These are phyloP conservation scores for Griposia aprilina DNA, from an alignment of 2,888 invertebrate genomes.

Conservation along the genomic window DNA sequence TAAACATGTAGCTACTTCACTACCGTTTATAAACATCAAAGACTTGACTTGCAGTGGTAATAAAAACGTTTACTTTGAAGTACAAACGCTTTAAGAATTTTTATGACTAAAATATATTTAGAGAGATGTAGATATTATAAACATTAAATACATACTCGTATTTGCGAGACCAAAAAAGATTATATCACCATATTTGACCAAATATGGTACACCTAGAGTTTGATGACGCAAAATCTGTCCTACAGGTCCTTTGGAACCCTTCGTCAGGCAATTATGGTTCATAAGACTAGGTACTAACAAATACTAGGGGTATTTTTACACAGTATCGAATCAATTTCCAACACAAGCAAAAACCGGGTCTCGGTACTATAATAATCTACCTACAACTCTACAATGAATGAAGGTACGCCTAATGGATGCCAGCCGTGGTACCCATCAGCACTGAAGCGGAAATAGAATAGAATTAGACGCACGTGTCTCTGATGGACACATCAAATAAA, in stretches of 20 bases:
- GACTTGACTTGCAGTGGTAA: slow-evolving; percentile 23
- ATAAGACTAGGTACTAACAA: neutral
- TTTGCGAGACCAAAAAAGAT: neutral
- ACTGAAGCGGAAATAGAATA: slow-evolving; percentile 50
- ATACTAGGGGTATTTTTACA: neutral
- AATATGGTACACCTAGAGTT: neutral
- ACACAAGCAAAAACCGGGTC: neutral
- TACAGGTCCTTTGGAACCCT: neutral
- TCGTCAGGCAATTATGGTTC: too few relatives aligned
- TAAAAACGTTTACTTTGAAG: slow-evolving; percentile 58
- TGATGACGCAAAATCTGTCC: neutral
- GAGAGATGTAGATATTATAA: slow-evolving; percentile 27
- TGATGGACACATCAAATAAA: slow-evolving; percentile 44
- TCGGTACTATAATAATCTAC: neutral
- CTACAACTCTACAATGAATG: neutral
- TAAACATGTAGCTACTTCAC: slow-evolving; percentile 9
- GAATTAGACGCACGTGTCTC: slow-evolving; percentile 45
- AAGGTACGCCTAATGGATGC: neutral
- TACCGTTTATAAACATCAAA: slow-evolving; percentile 55
- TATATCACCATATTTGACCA: neutral
- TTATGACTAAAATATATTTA: slow-evolving; percentile 37
- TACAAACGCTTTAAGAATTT: slow-evolving; percentile 26
- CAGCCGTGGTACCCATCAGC: slow-evolving; percentile 16
- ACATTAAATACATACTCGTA: slow-evolving; percentile 5
- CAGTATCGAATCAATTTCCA: neutral